Evolutionary conservation across 64 coral and sea anemone species (phyloP).

Genomic region (Pocillopora verrucosa): DNA sequence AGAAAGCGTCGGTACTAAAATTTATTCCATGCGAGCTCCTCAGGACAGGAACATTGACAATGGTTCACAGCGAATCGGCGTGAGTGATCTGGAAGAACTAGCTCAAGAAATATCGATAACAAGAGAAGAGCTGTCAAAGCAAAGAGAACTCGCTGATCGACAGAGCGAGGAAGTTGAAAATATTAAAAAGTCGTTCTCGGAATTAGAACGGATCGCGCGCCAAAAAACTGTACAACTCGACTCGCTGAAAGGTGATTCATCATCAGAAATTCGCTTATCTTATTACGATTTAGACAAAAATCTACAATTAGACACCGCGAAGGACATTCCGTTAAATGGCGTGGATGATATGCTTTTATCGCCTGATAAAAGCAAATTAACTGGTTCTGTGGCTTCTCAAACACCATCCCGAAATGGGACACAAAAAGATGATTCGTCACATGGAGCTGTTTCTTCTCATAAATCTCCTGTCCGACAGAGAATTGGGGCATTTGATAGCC

Average conservation of each 20-base stretch:
- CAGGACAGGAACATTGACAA: slow-evolving; percentile 27
- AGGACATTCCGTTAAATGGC: neutral
- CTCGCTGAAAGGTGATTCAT: slow-evolving; percentile 9
- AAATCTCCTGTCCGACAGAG: neutral
- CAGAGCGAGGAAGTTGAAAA: slow-evolving; percentile 48
- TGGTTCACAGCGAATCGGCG: neutral
- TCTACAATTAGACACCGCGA: slow-evolving; percentile 21
- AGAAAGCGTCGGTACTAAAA: slow-evolving; percentile 58
- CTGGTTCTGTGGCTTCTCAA: neutral
- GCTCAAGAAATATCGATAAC: slow-evolving; percentile 45
- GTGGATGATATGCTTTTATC: neutral
- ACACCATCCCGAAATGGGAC: slow-evolving; percentile 6
- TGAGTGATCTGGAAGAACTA: slow-evolving; percentile 19
- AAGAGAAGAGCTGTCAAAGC: slow-evolving; percentile 39
- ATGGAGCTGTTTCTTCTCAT: neutral
- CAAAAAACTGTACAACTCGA: slow-evolving; percentile 1
- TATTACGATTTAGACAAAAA: slow-evolving; percentile 75
- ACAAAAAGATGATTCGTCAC: neutral
- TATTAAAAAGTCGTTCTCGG: slow-evolving; percentile 41
- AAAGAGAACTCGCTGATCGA: slow-evolving; percentile 44
- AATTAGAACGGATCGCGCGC: slow-evolving; percentile 36
- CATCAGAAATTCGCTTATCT: neutral
- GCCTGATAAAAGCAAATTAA: neutral
- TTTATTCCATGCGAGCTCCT: slow-evolving; percentile 53
- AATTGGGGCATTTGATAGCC: neutral